These are phyloP conservation scores for Isichthys henryi DNA, from an alignment of 2,113 vertebrate genomes.

Conservation along the genomic window DNA sequence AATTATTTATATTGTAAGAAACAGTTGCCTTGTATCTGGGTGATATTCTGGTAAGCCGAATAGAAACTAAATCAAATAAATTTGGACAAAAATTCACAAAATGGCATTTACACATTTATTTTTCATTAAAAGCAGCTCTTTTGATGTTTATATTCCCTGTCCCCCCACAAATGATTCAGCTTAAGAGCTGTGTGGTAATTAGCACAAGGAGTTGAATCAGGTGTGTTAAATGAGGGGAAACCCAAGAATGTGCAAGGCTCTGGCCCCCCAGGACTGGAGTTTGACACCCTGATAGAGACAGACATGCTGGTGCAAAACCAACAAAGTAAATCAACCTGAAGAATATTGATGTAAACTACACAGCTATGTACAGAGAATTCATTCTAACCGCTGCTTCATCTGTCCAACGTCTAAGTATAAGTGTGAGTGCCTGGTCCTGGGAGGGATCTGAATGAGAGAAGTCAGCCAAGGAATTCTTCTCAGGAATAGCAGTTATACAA, in stretches of 20 bases:
- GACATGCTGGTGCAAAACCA: not conserved
- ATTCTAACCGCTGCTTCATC: not conserved
- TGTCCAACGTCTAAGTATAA: not conserved
- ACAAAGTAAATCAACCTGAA: not conserved
- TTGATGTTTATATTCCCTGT: not conserved
- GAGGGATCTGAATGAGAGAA: not conserved
- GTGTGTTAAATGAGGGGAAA: too few species aligned
- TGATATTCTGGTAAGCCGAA: not conserved
- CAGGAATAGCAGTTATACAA: not conserved
- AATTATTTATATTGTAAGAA: not conserved
- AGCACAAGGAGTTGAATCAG: too few species aligned
- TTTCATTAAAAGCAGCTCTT: not conserved
- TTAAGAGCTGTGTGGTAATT: too few species aligned
- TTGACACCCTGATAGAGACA: not conserved
- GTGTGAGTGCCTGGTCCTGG: not conserved
- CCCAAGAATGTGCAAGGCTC: too few species aligned
- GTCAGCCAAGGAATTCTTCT: not conserved
- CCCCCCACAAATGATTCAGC: too few species aligned
- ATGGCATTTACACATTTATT: not conserved
- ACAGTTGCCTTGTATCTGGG: not conserved
- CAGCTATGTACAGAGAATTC: not conserved
- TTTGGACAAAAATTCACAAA: not conserved
- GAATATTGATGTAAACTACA: not conserved
- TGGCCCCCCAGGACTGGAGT: too few species aligned
- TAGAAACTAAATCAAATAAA: not conserved